phyloP scores from a whole-genome alignment of 2,888 invertebrate species.

The Stenodera caucasica region DNA sequence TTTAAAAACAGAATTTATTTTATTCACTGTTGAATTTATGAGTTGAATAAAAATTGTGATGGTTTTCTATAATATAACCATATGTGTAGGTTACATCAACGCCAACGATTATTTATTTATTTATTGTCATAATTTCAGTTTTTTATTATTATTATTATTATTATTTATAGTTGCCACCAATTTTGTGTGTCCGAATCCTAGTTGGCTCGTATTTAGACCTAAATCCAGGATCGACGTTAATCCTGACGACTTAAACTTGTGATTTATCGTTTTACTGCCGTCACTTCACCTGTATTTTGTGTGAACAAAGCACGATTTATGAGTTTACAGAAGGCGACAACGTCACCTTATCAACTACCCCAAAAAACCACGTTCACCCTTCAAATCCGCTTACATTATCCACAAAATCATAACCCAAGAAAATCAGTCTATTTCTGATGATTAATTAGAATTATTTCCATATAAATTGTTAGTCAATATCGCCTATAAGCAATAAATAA shows the following conservation, averaged over 20 bases:
- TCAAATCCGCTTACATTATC: background rate
- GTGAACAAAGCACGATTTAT: conserved; percentile 24
- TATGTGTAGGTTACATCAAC: conserved; percentile 3
- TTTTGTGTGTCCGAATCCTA: background rate
- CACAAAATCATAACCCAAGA: background rate
- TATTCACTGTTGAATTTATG: conserved; percentile 26
- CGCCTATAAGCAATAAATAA: background rate
- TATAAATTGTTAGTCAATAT: background rate
- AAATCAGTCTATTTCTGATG: background rate
- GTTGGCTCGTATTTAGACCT: background rate
- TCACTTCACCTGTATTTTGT: conserved; percentile 31
- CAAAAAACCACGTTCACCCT: background rate
- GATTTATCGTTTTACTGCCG: conserved; percentile 32
- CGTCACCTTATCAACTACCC: background rate
- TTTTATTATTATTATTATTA: conserved; percentile 17
- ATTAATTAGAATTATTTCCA: background rate
- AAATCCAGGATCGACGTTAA: conserved; percentile 19
- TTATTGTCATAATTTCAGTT: conserved; percentile 16
- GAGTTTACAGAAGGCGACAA: conserved; percentile 17
- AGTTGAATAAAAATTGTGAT: conserved; percentile 16
- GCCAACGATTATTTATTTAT: conserved; percentile 3
- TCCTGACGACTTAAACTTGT: conserved; percentile 31
- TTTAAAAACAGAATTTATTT: conserved; percentile 27
- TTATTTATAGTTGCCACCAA: background rate
- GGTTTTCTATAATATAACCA: background rate